phyloP scores from a whole-genome alignment of 2,113 vertebrate species.

The Oophaga pumilio region DNA sequence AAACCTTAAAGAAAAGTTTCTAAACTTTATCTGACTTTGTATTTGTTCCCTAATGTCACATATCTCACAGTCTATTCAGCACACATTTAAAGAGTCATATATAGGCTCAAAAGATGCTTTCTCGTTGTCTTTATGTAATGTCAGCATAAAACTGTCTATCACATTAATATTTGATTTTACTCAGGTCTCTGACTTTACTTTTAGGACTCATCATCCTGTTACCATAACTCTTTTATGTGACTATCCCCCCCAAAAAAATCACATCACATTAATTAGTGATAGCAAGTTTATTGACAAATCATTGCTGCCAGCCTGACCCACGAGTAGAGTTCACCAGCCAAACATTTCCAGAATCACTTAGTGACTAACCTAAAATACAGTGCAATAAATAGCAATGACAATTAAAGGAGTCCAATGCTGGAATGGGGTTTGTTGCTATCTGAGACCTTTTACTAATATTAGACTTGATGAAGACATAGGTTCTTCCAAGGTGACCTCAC shows the following conservation, averaged over 20 bases:
- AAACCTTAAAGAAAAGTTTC: background rate
- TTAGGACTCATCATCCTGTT: background rate
- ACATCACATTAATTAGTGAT: conserved; percentile 15
- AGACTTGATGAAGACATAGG: no score
- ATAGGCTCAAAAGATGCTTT: conserved; percentile 9
- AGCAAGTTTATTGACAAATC: background rate
- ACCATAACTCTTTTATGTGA: background rate
- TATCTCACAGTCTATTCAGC: background rate
- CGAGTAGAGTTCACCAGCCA: background rate
- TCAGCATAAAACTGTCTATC: background rate
- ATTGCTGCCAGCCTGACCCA: background rate
- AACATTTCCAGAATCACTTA: background rate
- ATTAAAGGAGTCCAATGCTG: background rate
- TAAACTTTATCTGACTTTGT: background rate
- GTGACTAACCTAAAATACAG: background rate
- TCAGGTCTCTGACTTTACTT: background rate
- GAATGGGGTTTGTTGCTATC: background rate
- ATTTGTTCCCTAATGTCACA: background rate
- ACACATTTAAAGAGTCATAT: background rate
- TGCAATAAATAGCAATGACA: background rate
- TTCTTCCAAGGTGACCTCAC: background rate
- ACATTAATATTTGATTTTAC: conserved; percentile 23
- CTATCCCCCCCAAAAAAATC: background rate
- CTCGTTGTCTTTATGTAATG: background rate
- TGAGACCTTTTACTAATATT: no score